phyloP scores from a whole-genome alignment of 2,888 invertebrate genomes.

The Amiota mariae region DNA sequence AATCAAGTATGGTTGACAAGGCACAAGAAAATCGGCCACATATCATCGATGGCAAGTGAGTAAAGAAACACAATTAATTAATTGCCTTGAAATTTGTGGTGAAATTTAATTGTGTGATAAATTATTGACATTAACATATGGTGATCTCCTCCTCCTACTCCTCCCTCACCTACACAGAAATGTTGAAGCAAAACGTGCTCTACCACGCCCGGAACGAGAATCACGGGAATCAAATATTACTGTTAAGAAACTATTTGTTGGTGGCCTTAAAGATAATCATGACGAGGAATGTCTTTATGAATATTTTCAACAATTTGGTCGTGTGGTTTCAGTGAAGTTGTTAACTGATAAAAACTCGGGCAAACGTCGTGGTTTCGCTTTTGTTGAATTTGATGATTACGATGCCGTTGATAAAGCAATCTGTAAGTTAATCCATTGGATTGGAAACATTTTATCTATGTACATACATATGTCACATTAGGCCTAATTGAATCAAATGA shows the following conservation, averaged over 20 bases:
- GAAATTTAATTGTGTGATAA: neutral
- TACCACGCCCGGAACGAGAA: constrained; percentile 92
- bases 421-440: constrained; percentile 87
- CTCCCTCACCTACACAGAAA: constrained; percentile 75
- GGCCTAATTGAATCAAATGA: neutral
- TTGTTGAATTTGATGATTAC: constrained; percentile 97
- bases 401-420: constrained; percentile 97
- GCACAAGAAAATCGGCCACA: constrained; percentile 93
- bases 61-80: neutral
- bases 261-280: constrained; percentile 93
- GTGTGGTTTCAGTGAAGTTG: constrained; percentile 86
- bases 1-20: constrained; percentile 94
- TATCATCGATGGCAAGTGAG: constrained; percentile 88
- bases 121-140: too few relatives aligned
- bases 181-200: constrained; percentile 97
- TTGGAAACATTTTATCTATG: neutral
- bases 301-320: constrained; percentile 87
- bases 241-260: constrained; percentile 95
- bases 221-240: constrained; percentile 93
- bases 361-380: constrained; percentile 95
- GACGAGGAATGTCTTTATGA: constrained; percentile 90
- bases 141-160: too few relatives aligned
- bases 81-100: neutral
- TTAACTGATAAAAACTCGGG: constrained; percentile 94
- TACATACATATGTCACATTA: neutral